phyloP scores from a whole-genome alignment of 2,888 invertebrate genomes.

The Heliconius cydno region DNA sequence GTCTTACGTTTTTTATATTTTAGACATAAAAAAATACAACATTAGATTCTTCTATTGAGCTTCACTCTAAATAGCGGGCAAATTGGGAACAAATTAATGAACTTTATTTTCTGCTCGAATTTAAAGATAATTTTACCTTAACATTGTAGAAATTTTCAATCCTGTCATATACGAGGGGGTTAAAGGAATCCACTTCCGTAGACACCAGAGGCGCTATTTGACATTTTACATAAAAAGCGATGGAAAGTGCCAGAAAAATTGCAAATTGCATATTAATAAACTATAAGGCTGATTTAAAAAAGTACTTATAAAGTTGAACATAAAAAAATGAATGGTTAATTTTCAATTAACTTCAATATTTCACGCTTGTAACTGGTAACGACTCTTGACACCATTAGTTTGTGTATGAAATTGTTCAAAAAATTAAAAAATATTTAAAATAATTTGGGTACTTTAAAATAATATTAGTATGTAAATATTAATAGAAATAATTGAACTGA shows the following conservation, averaged over 20 bases:
- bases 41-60: too few relatives aligned
- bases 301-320: neutral
- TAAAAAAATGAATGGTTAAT: neutral
- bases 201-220: neutral
- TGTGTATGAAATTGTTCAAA: neutral
- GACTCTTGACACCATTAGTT: conserved; percentile 14
- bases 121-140: conserved; percentile 14
- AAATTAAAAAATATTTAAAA: too few relatives aligned
- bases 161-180: conserved; percentile 6
- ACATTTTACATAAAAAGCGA: neutral
- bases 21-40: too few relatives aligned
- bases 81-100: too few relatives aligned
- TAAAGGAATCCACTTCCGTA: neutral
- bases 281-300: neutral
- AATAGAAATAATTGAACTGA: too few relatives aligned
- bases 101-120: neutral
- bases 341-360: conserved; percentile 40
- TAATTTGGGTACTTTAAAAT: too few relatives aligned
- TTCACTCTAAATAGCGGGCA: too few relatives aligned
- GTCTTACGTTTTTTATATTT: too few relatives aligned
- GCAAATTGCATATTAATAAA: conserved; percentile 8
- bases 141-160: conserved; percentile 19
- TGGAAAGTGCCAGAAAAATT: neutral
- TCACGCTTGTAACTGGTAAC: conserved; percentile 28
- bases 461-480: too few relatives aligned